A percentile compares a stretch with the other conserved stretches of the same genome.
Evolutionary conservation across 2,888 invertebrate genomes (phyloP).

Genomic region (Torymus aiolomorphi): DNA sequence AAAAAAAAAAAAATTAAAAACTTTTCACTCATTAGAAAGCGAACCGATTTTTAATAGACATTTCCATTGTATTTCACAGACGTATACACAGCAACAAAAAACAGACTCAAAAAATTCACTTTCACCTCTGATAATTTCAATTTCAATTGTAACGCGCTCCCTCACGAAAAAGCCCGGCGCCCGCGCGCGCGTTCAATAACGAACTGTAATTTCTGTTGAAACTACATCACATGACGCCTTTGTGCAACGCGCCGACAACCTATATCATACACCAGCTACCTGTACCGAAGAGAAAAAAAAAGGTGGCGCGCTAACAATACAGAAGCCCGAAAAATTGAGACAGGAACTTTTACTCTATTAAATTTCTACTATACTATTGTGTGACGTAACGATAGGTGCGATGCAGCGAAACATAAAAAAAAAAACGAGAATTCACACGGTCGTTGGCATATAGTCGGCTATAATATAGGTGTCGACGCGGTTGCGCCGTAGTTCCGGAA

Average conservation of each 20-base stretch:
- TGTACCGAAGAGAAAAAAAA: not conserved
- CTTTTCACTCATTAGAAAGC: not conserved
- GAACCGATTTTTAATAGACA: conserved; percentile 2
- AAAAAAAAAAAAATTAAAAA: too few species aligned
- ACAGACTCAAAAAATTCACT: conserved; percentile 18
- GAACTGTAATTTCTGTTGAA: conserved; percentile 14
- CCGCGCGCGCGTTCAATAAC: not conserved
- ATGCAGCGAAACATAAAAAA: not conserved
- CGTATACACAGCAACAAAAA: not conserved
- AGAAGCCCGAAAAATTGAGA: conserved; percentile 2
- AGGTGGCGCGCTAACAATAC: not conserved
- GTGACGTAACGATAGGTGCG: conserved; percentile 20
- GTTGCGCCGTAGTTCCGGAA: conserved; percentile 2
- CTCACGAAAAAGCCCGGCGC: not conserved
- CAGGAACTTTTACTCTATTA: conserved; percentile 37
- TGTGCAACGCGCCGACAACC: not conserved
- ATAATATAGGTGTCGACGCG: conserved; percentile 6
- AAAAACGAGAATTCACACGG: conserved; percentile 24
- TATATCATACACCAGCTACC: not conserved
- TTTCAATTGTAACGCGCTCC: not conserved
- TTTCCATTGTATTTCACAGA: not conserved
- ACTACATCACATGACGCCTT: not conserved
- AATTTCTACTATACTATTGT: conserved; percentile 27
- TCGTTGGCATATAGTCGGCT: conserved; percentile 14
- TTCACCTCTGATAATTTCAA: conserved; percentile 27